Percentiles rank a stretch among this genome's conserved stretches.
These are phyloP conservation scores for Lysandra bellargus DNA, from an alignment of 2,888 invertebrate species.

Conservation along the genomic window DNA sequence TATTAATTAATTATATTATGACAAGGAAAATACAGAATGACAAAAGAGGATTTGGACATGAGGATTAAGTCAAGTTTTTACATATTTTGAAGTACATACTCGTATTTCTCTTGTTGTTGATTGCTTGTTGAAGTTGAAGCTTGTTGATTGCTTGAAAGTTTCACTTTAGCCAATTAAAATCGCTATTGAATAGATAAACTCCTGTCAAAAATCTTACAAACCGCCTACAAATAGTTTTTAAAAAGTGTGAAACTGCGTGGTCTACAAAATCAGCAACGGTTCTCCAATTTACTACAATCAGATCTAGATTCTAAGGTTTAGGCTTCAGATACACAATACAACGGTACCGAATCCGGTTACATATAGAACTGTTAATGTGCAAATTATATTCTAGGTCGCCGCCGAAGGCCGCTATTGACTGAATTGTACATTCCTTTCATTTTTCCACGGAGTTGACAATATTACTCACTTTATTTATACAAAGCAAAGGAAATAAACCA, in stretches of 20 bases:
- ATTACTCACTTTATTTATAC: slow-evolving; percentile 37
- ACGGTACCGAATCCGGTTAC: slow-evolving; percentile 34
- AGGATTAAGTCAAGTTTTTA: no score
- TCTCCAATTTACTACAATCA: not conserved
- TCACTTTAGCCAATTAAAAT: no score
- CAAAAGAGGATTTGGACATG: no score
- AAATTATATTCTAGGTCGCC: slow-evolving; percentile 40
- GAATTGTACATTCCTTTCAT: slow-evolving; percentile 41
- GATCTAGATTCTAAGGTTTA: not conserved
- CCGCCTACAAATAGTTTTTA: not conserved
- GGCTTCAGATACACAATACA: not conserved
- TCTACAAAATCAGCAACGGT: not conserved
- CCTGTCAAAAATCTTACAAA: not conserved
- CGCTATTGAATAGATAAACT: no score
- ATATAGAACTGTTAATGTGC: slow-evolving; percentile 33
- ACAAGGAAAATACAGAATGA: no score
- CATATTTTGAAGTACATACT: no score
- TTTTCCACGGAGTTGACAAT: slow-evolving; percentile 36
- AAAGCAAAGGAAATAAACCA: slow-evolving; percentile 38
- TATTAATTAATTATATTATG: no score
- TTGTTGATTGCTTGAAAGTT: no score
- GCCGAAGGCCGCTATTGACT: slow-evolving; percentile 38
- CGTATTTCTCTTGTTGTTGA: no score
- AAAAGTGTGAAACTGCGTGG: not conserved
- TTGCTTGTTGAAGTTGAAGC: no score